A percentile compares a stretch with the other conserved stretches of the same genome.
These are phyloP conservation scores for Lepidocolaptes lacrymiger DNA, from an alignment of 2,797 vertebrate species.

Conservation along the genomic window DNA sequence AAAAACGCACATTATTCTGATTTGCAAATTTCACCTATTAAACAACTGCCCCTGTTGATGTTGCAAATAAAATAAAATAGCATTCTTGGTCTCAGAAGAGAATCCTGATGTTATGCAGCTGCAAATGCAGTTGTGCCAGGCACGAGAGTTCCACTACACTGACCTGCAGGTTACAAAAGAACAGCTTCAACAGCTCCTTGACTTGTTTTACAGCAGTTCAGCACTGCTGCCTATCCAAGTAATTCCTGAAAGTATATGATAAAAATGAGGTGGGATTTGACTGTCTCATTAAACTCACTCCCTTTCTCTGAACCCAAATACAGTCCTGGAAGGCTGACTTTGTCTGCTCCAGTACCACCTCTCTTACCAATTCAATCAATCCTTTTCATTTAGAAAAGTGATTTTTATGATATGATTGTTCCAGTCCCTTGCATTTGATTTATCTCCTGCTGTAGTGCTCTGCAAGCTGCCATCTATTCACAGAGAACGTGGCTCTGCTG, in stretches of 20 bases:
- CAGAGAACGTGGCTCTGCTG: neutral
- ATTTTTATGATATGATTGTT: neutral
- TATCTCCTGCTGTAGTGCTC: accelerated
- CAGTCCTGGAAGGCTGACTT: neutral
- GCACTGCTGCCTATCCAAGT: neutral
- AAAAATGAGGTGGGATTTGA: neutral
- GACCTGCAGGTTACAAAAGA: neutral
- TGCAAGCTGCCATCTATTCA: neutral
- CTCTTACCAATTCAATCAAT: neutral
- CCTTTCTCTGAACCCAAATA: neutral
- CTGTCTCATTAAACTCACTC: neutral
- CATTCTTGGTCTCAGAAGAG: no score
- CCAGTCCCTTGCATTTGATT: neutral
- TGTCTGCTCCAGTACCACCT: neutral
- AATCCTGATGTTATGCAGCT: neutral
- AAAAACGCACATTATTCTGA: neutral
- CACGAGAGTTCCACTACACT: neutral
- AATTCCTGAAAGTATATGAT: neutral
- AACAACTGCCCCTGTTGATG: neutral
- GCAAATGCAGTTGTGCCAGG: neutral
- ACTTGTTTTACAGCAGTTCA: neutral
- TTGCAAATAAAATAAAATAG: neutral
- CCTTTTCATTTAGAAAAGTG: neutral
- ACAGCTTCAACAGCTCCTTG: neutral
- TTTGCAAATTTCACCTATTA: neutral